Evolutionary conservation across 2,888 invertebrate species (phyloP), one percentile per base, ranked within the genome.

Genomic region (Erebia palarica): DNA sequence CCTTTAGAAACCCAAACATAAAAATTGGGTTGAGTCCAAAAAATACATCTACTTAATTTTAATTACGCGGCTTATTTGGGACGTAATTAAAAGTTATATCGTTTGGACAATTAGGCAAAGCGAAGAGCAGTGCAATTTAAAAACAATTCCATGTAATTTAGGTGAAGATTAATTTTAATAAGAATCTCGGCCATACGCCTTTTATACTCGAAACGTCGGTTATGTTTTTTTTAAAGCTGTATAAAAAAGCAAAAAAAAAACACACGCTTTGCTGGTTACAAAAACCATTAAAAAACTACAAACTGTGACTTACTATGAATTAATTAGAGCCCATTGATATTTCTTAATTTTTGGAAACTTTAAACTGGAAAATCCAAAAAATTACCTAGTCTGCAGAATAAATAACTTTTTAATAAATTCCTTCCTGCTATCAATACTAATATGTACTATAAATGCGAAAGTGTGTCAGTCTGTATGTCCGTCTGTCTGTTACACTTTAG

Each of bases 121-220:
- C 14, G n/a, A 36, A 36, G 27, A 36, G 8, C 59, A 59, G 14
- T 1, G 59, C 59, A n/a, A 36, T 27, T 59, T 59, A 9, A 59
- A 59, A 59, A 59, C 36, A 36, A 14, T 42, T 44, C 11, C 44
- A 44, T 44, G 16, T 42, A 44, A 44, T 60, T 60, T 60, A 8
- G 10, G 67, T 42, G 49, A 55, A 68, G 69, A 76, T 77, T 76
- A 78, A 78, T 78, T 74, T 77, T 74, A 76, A 77, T 77, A 74
- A 75, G 69, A 73, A 55, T 71, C 60, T 47, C 68, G 55, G 66
- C 70, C 71, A 76, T 77, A 75, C 73, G 73, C 77, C 75, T 77
- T 70, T 61, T 61, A 73, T 68, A 76, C 27, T 27, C 27, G 27
- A 27, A 27, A 27, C 4, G 3, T 21, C 3, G 21, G 21, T 21